These are phyloP conservation scores for Cynopterus sphinx DNA, from an alignment of 2,797 vertebrate species.

Conservation along the genomic window DNA sequence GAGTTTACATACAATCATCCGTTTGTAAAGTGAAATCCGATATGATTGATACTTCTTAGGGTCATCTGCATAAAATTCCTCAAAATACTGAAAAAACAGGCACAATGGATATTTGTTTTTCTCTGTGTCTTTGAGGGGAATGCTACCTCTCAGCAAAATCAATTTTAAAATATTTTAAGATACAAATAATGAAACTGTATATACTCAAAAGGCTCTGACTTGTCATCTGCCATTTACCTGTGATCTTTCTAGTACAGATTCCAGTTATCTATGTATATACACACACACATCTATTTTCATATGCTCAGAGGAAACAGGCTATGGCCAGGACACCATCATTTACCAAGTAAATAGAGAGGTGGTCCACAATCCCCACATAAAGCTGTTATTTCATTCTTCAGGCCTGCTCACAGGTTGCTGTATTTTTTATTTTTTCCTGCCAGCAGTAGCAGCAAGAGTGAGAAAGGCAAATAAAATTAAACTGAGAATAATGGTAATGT, in stretches of 20 bases:
- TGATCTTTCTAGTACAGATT: not conserved
- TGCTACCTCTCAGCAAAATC: slow-evolving; percentile 63
- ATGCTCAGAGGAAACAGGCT: not conserved
- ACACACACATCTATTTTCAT: not conserved
- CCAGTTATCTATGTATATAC: not conserved
- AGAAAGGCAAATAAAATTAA: not conserved
- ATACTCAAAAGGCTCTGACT: not conserved
- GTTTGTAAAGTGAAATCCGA: slow-evolving; percentile 96
- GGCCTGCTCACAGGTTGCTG: not conserved
- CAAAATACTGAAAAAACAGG: slow-evolving; percentile 92
- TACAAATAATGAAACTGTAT: slow-evolving; percentile 32
- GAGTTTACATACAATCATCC: slow-evolving; percentile 98
- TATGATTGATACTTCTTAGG: slow-evolving; percentile 93
- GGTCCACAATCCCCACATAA: not conserved
- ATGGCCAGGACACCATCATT: not conserved
- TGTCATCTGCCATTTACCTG: not conserved
- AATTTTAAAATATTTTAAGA: slow-evolving; percentile 65
- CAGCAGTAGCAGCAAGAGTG: not conserved
- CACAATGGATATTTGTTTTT: slow-evolving; percentile 82
- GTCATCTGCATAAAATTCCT: slow-evolving; percentile 96
- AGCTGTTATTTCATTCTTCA: not conserved
- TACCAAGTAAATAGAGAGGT: not conserved
- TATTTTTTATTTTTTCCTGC: not conserved
- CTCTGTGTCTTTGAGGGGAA: slow-evolving; percentile 63
- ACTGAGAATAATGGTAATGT: not conserved